Conservation (phyloP, 1,140 invertebrate genomes). For the Andrena cerasifolii region DNA sequence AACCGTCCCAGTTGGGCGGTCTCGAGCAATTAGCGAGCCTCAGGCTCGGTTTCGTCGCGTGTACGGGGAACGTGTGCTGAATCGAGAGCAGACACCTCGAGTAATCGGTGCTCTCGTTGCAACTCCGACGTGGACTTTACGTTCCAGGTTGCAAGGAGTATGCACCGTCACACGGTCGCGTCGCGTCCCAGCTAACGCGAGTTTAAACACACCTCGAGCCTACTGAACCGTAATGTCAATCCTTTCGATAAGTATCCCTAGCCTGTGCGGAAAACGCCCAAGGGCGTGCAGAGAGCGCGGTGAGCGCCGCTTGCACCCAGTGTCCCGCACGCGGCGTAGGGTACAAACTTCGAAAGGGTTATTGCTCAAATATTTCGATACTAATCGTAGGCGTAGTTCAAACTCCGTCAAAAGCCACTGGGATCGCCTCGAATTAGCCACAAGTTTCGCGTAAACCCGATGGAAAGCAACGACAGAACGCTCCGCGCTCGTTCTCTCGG, state of each 20-base stretch:
- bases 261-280: neutral
- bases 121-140: neutral
- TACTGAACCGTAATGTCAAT: neutral
- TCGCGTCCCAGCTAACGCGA: neutral
- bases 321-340: too few species aligned
- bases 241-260: neutral
- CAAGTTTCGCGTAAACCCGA: neutral
- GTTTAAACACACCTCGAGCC: neutral
- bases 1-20: slow-evolving; percentile 19
- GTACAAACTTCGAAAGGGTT: too few species aligned
- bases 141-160: too few species aligned
- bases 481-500: neutral
- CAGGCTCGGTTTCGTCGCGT: slow-evolving; percentile 1
- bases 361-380: too few species aligned
- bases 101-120: neutral
- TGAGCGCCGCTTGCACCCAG: too few species aligned
- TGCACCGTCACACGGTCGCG: too few species aligned
- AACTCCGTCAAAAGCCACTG: too few species aligned
- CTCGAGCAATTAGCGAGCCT: slow-evolving; percentile 20
- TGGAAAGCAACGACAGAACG: neutral
- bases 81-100: neutral
- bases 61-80: neutral
- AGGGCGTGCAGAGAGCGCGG: neutral
- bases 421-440: neutral
- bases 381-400: too few species aligned